Evolutionary conservation across 2,113 vertebrate species (phyloP).

Genomic region (Phylloscopus whistleri): DNA sequence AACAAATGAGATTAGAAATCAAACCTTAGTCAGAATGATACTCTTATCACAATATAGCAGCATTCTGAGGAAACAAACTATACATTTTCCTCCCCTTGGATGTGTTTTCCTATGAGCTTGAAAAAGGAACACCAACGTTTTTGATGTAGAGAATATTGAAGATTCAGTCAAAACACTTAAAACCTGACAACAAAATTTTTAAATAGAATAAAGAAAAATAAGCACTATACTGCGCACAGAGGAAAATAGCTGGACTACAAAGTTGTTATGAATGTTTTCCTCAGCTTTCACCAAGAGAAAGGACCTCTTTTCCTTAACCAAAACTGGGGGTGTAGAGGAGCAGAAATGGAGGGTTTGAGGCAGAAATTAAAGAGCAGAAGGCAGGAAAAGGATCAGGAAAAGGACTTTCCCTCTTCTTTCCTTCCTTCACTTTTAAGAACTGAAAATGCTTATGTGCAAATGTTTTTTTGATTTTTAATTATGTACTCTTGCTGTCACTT

Average conservation of each 20-base stretch:
- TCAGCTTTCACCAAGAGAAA: not conserved
- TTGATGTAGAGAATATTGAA: not conserved
- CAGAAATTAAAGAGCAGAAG: not conserved
- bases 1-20: constrained; percentile 14
- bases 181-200: not conserved
- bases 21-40: not conserved
- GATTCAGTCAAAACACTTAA: not conserved
- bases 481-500: not conserved
- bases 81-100: not conserved
- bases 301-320: not conserved
- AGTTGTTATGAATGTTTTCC: not conserved
- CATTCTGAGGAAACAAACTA: not conserved
- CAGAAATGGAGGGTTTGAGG: not conserved
- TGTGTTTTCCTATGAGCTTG: not conserved
- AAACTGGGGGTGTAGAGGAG: not conserved
- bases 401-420: not conserved
- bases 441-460: not conserved
- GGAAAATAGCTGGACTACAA: not conserved
- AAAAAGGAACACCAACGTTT: not conserved
- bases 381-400: not conserved
- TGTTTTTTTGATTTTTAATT: not conserved
- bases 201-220: not conserved
- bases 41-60: not conserved
- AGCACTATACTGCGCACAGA: not conserved
- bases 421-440: not conserved